These are phyloP conservation scores for Lutraria lutraria DNA, from an alignment of 2,888 invertebrate species.

Conservation along the genomic window DNA sequence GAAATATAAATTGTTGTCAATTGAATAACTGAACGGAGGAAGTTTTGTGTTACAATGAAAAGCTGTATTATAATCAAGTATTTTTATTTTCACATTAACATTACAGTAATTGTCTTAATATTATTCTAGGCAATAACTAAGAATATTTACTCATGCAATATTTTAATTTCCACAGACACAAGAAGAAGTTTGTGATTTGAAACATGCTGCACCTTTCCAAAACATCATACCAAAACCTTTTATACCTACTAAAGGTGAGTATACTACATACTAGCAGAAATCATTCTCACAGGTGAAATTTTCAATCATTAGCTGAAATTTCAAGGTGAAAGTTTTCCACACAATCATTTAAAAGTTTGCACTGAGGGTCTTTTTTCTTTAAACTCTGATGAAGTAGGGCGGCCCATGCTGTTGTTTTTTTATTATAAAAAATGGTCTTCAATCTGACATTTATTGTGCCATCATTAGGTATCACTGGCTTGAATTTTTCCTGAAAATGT, in stretches of 20 bases:
- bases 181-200: constrained; percentile 98
- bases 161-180: constrained; percentile 89
- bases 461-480: too few species aligned
- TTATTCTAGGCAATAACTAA: background rate
- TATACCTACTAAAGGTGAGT: constrained; percentile 90
- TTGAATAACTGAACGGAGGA: too few species aligned
- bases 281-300: too few species aligned
- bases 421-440: too few species aligned
- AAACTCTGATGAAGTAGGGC: too few species aligned
- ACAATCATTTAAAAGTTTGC: too few species aligned
- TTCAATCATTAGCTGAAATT: too few species aligned
- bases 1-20: background rate
- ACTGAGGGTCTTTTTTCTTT: too few species aligned
- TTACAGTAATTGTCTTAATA: background rate
- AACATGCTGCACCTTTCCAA: constrained; percentile 99
- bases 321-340: too few species aligned
- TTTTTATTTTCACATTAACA: background rate
- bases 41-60: background rate
- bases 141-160: background rate
- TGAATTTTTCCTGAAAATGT: too few species aligned
- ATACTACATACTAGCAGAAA: background rate
- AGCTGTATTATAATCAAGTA: background rate
- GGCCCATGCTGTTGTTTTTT: too few species aligned
- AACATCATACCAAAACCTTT: constrained; percentile 98
- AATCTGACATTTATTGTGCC: too few species aligned